Conservation (phyloP, 2,797 vertebrate genomes). For the Alfaro cultratus region DNA sequence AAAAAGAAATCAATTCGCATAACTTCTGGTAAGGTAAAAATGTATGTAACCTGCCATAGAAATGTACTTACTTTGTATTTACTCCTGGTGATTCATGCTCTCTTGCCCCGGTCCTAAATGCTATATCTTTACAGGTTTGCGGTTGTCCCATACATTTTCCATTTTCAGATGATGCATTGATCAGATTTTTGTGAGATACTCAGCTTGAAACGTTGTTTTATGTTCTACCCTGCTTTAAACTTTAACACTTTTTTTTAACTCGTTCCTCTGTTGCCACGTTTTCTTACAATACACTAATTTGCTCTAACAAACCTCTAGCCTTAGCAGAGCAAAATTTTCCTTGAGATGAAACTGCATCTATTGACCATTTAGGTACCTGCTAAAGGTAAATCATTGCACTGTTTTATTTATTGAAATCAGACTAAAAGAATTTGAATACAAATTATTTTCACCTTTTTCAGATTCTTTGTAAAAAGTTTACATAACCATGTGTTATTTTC, state of each 20-base stretch:
- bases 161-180: conserved; percentile 1
- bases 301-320: neutral
- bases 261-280: neutral
- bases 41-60: neutral
- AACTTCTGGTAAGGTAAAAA: neutral
- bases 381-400: neutral
- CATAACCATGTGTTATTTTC: neutral
- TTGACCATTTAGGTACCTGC: neutral
- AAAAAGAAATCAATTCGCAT: neutral
- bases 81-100: neutral
- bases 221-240: neutral
- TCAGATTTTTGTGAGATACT: neutral
- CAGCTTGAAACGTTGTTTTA: neutral
- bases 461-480: neutral
- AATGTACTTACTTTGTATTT: neutral
- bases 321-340: neutral
- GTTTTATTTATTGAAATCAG: neutral
- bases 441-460: neutral
- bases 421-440: neutral
- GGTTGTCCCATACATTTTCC: neutral
- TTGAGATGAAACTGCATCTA: neutral
- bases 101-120: neutral
- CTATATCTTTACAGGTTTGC: neutral
- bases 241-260: neutral
- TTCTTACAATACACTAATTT: neutral